A percentile compares a stretch with the other conserved stretches of the same genome.
Evolutionary conservation across 1,140 invertebrate genomes (phyloP).

Genomic region (Andricus grossulariae): DNA sequence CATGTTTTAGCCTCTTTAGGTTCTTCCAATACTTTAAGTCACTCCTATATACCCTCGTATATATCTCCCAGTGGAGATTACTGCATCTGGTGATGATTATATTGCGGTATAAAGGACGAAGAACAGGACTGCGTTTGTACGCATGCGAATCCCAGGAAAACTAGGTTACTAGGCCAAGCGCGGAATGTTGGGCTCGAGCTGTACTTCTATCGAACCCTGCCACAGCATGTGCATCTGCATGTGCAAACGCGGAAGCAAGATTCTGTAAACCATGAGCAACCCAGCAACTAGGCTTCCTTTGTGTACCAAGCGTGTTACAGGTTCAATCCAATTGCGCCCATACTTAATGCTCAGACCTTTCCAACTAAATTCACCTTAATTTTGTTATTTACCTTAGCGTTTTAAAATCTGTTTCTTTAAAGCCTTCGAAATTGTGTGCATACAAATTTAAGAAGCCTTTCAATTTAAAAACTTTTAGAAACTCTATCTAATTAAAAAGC

Average conservation of each 20-base stretch:
- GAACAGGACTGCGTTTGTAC: constrained; percentile 35
- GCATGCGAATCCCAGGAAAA: constrained; percentile 48
- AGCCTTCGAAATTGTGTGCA: too few relatives aligned
- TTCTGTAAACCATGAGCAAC: constrained; percentile 27
- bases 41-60: neutral
- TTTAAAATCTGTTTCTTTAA: too few relatives aligned
- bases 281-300: constrained; percentile 22
- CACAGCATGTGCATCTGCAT: constrained; percentile 53
- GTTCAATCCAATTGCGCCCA: constrained; percentile 4
- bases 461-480: too few relatives aligned
- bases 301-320: neutral
- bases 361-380: too few relatives aligned
- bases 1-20: too few relatives aligned
- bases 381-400: too few relatives aligned
- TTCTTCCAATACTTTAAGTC: too few relatives aligned
- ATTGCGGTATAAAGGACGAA: constrained; percentile 16
- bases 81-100: constrained; percentile 5
- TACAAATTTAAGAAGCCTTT: too few relatives aligned
- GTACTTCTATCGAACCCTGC: constrained; percentile 50
- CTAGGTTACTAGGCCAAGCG: constrained; percentile 61
- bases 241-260: constrained; percentile 34
- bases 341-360: neutral
- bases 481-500: too few relatives aligned
- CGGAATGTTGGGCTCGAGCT: constrained; percentile 44
- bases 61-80: neutral